A percentile compares a stretch with the other conserved stretches of the same genome.
Evolutionary conservation across 2,888 invertebrate genomes (phyloP).

Genomic region (Abscondita cerata): DNA sequence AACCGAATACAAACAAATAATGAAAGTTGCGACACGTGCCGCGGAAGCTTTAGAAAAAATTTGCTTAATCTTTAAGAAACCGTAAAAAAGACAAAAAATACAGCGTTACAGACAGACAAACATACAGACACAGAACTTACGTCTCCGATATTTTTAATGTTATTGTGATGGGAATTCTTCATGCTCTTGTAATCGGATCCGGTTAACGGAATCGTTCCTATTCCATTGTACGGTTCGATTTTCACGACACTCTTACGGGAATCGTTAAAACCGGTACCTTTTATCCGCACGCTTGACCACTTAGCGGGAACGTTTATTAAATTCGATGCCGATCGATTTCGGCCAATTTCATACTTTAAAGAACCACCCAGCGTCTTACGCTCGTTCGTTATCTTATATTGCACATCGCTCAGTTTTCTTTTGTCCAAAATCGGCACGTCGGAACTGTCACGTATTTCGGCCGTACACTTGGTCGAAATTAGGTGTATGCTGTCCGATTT

Average conservation of each 20-base stretch:
- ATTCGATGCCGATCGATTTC: conserved; percentile 53
- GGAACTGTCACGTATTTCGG: conserved; percentile 18
- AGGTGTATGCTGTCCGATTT: conserved; percentile 23
- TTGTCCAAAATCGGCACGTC: conserved; percentile 37
- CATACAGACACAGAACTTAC: conserved; percentile 49
- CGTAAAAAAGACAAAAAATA: conserved; percentile 9
- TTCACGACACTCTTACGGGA: conserved; percentile 69
- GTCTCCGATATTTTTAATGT: conserved; percentile 56
- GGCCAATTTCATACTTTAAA: conserved; percentile 54
- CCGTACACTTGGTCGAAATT: conserved; percentile 23
- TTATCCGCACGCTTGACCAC: conserved; percentile 71
- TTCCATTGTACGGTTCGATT: conserved; percentile 70
- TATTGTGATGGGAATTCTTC: conserved; percentile 49
- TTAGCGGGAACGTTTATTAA: conserved; percentile 60
- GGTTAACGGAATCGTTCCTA: conserved; percentile 46
- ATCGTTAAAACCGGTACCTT: conserved; percentile 69
- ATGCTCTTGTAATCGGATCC: conserved; percentile 50
- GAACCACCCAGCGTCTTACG: conserved; percentile 51
- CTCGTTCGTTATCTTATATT: conserved; percentile 23
- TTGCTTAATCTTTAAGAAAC: too few relatives aligned
- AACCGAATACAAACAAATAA: too few relatives aligned
- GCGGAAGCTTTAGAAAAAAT: too few relatives aligned
- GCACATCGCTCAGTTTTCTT: conserved; percentile 37
- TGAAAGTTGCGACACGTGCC: too few relatives aligned
- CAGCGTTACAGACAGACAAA: conserved; percentile 3